Percentiles rank a stretch among this genome's conserved stretches.
Conservation (phyloP, 1,140 invertebrate genomes). For the Drosophila oshimai region DNA sequence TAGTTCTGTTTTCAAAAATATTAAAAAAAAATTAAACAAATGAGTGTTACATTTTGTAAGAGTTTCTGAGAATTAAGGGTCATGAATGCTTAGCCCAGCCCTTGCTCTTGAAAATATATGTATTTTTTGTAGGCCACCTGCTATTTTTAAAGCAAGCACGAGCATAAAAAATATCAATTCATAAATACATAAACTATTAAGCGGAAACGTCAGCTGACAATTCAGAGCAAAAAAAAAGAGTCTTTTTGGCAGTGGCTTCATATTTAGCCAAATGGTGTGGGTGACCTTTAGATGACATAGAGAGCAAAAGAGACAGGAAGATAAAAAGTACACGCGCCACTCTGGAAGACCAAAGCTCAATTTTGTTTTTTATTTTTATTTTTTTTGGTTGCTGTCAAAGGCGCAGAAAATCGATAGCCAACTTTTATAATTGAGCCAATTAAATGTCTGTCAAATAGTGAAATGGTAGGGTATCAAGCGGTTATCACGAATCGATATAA, state of each 20-base stretch:
- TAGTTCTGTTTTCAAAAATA: too few species aligned
- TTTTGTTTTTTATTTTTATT: conserved; percentile 1
- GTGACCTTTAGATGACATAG: conserved; percentile 77
- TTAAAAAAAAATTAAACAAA: too few species aligned
- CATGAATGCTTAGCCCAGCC: not conserved
- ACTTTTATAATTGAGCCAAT: conserved; percentile 36
- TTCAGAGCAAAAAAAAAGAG: conserved; percentile 13
- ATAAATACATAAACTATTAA: conserved; percentile 48
- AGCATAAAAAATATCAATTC: conserved; percentile 50
- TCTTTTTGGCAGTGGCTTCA: conserved; percentile 38
- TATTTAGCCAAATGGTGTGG: conserved; percentile 21
- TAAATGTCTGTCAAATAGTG: not conserved
- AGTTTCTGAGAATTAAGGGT: too few species aligned
- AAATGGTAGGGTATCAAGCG: conserved; percentile 11
- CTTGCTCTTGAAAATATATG: not conserved
- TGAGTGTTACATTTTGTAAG: too few species aligned
- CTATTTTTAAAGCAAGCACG: conserved; percentile 40
- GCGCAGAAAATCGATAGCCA: conserved; percentile 61
- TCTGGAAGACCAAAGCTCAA: conserved; percentile 67
- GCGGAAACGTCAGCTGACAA: conserved; percentile 47
- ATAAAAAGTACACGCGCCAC: conserved; percentile 33
- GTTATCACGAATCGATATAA: not conserved
- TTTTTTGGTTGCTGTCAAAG: conserved; percentile 36
- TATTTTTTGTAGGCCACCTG: not conserved
- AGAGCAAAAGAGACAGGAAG: conserved; percentile 13